Evolutionary conservation across 2,888 invertebrate genomes (phyloP), one percentile per base, ranked within the genome.

Genomic region (Lithosia quadra): DNA sequence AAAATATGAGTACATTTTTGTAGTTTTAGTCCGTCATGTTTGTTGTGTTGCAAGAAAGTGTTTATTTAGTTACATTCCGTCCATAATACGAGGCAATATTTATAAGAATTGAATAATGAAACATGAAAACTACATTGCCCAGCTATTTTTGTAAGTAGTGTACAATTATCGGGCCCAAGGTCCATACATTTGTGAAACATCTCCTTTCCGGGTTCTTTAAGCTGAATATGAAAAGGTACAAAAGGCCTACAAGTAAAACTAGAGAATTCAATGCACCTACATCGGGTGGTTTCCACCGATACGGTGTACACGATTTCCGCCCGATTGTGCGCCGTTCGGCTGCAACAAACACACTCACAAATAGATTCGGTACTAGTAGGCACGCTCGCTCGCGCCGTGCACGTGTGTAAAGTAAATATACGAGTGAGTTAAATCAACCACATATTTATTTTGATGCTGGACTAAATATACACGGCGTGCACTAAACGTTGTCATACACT

Each of bases 371-470:
- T 49, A 11, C 22, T 22, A 55, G 33, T 61, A n/a, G 28, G 13
- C 49, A 18, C 49, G 49, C 49, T 57, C 67, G 36, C 28, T 18
- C n/a, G 10, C 8, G 39, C 56, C n/a, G 10, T 7, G 55, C 56
- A 55, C 36, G 58, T 63, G 68, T 61, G 15, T 36, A 15, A 1
- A 43, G 57, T 67, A 71, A 69, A 74, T 60, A 70, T 53, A 71
- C 68, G 68, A 63, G 28, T 22, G 53, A 33, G 69, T 72, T 58
- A 74, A 74, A 72, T 80, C 69, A 67, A 74, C 59, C 49, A 24
- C 49, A 22, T 67, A 78, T 80, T 76, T 80, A 76, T 78, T 78
- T 79, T 73, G 68, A 67, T 68, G 78, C 49, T 69, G 68, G 22
- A 73, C 74, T 72, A 64, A 67, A 78, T 78, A 18, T 63, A 59